A percentile compares a stretch with the other conserved stretches of the same genome.
Conservation (phyloP, 2,888 invertebrate genomes). For the Linnaemya tessellans region DNA sequence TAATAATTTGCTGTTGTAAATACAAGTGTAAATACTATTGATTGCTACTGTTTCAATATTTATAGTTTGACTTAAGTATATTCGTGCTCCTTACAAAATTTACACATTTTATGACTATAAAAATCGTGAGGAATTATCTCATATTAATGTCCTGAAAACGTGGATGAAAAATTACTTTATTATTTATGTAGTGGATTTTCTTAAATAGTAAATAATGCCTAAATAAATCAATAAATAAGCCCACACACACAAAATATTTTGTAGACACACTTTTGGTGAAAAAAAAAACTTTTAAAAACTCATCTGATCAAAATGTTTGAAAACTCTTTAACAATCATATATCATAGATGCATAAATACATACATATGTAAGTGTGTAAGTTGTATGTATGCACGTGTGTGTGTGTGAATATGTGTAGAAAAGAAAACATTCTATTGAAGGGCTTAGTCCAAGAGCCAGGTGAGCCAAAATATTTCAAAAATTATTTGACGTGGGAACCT, state of each 20-base stretch:
- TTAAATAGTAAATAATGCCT: conserved; percentile 4
- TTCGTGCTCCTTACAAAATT: not conserved
- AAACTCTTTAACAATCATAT: not conserved
- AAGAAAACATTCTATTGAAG: not conserved
- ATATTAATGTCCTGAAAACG: not conserved
- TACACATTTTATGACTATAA: conserved; percentile 9
- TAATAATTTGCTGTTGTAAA: too few species aligned
- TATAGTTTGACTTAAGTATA: not conserved
- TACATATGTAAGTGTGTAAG: too few species aligned
- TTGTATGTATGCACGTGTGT: too few species aligned
- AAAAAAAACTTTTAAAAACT: not conserved
- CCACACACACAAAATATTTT: not conserved
- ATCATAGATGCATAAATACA: not conserved
- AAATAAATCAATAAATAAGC: not conserved
- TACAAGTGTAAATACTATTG: not conserved
- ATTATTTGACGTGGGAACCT: not conserved
- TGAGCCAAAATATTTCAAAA: not conserved
- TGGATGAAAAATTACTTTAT: not conserved
- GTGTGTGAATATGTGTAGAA: too few species aligned
- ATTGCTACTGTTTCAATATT: not conserved
- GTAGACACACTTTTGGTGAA: not conserved
- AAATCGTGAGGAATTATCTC: not conserved
- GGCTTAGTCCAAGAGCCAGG: not conserved
- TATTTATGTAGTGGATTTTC: not conserved
- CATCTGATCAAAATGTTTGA: not conserved